A percentile compares a stretch with the other conserved stretches of the same genome.
phyloP scores from a whole-genome alignment of 2,113 vertebrate species.

The Peucedramus taeniatus region DNA sequence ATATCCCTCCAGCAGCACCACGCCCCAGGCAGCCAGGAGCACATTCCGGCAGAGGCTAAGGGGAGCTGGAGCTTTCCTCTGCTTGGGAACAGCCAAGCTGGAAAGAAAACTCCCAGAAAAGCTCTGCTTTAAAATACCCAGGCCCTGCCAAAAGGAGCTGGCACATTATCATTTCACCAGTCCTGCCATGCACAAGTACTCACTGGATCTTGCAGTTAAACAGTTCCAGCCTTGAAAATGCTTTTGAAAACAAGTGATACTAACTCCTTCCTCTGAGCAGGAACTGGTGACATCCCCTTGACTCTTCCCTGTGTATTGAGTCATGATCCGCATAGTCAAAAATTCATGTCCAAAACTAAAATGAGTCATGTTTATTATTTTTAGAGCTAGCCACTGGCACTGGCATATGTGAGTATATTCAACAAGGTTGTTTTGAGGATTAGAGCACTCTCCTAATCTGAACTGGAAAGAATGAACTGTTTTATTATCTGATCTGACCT shows the following conservation, averaged over 20 bases:
- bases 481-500: conserved; percentile 15
- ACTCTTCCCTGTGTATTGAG: neutral
- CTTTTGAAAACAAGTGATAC: neutral
- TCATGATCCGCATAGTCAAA: neutral
- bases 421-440: neutral
- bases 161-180: neutral
- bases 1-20: neutral
- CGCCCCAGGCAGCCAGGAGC: rapidly evolving
- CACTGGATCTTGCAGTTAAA: neutral
- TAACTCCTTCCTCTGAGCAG: neutral
- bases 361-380: neutral
- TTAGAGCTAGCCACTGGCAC: neutral
- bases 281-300: neutral
- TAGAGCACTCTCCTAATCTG: neutral
- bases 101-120: neutral
- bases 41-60: rapidly evolving
- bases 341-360: neutral
- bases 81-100: neutral
- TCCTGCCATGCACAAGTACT: neutral
- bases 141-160: neutral
- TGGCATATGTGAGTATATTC: neutral
- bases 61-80: neutral
- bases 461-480: neutral
- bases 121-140: neutral
- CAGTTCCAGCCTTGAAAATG: neutral